Evolutionary conservation across 1,140 invertebrate genomes (phyloP).

Genomic region (Heliconius hewitsoni): DNA sequence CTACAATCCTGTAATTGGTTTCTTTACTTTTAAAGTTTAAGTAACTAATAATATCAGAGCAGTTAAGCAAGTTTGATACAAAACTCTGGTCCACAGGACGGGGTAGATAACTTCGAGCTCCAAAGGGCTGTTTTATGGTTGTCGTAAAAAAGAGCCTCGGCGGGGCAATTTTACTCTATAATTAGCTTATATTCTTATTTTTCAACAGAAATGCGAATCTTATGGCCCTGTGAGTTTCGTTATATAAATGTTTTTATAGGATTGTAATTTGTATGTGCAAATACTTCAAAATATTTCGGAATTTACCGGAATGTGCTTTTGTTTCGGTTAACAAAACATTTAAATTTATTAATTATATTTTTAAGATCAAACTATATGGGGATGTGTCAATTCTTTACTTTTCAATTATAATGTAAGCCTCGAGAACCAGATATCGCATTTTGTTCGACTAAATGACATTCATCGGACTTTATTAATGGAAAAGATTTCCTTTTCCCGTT

Average conservation of each 20-base stretch:
- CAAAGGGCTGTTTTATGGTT: slow-evolving; percentile 70
- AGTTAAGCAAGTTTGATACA: slow-evolving; percentile 25
- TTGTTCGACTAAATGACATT: not conserved
- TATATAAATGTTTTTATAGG: slow-evolving; percentile 19
- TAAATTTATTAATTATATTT: not conserved
- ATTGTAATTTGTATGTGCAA: slow-evolving; percentile 12
- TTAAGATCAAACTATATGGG: not conserved
- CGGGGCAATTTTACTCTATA: slow-evolving; percentile 68
- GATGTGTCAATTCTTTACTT: too few species aligned
- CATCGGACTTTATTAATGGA: not conserved
- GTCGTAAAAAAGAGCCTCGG: slow-evolving; percentile 65
- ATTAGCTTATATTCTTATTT: slow-evolving; percentile 66
- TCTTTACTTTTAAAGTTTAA: not conserved
- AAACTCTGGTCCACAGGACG: not conserved
- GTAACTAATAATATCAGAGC: not conserved
- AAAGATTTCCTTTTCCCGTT: too few species aligned
- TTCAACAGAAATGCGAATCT: slow-evolving; percentile 46
- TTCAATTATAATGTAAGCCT: too few species aligned
- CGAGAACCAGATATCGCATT: not conserved
- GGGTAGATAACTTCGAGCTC: slow-evolving; percentile 23
- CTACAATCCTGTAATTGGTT: too few species aligned
- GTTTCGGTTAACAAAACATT: not conserved
- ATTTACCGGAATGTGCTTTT: not conserved
- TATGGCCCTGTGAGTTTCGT: slow-evolving; percentile 21
- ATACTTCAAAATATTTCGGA: not conserved